Evolutionary conservation across 2,797 vertebrate genomes (phyloP).

Genomic region (Myotis planiceps): DNA sequence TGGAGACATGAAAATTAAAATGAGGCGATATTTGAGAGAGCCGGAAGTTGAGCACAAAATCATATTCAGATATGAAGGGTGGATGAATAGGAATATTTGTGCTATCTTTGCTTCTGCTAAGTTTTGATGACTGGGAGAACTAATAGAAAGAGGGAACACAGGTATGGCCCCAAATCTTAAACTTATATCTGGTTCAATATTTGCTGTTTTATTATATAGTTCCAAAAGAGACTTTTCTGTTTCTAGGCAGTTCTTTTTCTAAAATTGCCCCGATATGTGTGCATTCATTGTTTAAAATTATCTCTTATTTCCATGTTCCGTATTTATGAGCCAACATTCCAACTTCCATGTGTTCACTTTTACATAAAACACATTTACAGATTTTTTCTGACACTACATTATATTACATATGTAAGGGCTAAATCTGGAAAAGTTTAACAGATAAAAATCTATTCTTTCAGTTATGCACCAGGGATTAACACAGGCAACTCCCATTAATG

Average conservation of each 20-base stretch:
- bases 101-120: background rate
- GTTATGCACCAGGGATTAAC: conserved; percentile 65
- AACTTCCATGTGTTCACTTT: conserved; percentile 64
- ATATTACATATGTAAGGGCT: background rate
- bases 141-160: conserved; percentile 16
- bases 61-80: background rate
- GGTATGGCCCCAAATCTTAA: conserved; percentile 46
- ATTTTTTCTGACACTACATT: conserved; percentile 67
- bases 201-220: background rate
- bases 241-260: conserved; percentile 29
- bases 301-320: background rate
- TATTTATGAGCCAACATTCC: conserved; percentile 56
- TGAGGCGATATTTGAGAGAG: background rate
- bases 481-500: conserved; percentile 60
- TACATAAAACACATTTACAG: conserved; percentile 66
- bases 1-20: background rate
- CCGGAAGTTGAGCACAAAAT: background rate
- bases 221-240: conserved; percentile 53
- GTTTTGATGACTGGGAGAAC: background rate
- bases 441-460: conserved; percentile 44
- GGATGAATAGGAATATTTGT: background rate
- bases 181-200: conserved; percentile 64
- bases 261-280: background rate
- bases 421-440: conserved; percentile 76
- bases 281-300: conserved; percentile 60